Conservation (phyloP, 2,888 invertebrate genomes). For the Drosophila tanythrix region DNA sequence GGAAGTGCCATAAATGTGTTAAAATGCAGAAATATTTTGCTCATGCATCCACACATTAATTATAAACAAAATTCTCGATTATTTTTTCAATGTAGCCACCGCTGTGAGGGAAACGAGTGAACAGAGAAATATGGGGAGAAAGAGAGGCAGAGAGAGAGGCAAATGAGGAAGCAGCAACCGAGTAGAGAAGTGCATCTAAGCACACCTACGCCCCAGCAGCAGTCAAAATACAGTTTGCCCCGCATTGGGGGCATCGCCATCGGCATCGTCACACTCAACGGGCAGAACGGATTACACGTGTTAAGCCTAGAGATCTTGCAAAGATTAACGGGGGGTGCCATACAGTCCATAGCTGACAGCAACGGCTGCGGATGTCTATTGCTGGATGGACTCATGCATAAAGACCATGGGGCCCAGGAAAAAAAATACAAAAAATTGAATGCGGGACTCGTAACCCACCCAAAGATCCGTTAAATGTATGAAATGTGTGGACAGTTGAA, state of each 20-base stretch:
- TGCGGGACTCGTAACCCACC: neutral
- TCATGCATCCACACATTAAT: neutral
- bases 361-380: constrained; percentile 54
- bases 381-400: constrained; percentile 37
- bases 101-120: constrained; percentile 28
- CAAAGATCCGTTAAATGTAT: constrained; percentile 15
- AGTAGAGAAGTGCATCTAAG: constrained; percentile 31
- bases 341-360: constrained; percentile 55
- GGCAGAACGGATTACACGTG: constrained; percentile 59
- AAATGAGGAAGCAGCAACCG: neutral
- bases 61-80: neutral
- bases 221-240: constrained; percentile 1
- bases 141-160: neutral
- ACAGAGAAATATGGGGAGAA: neutral
- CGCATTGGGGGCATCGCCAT: constrained; percentile 21
- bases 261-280: constrained; percentile 42
- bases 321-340: constrained; percentile 38
- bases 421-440: neutral
- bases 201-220: constrained; percentile 29
- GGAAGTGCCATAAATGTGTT: neutral
- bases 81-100: constrained; percentile 6
- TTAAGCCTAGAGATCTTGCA: constrained; percentile 53
- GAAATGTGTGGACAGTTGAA: constrained; percentile 34
- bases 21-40: neutral
- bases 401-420: constrained; percentile 3